A percentile compares a stretch with the other conserved stretches of the same genome.
These are phyloP conservation scores for Drosophila mojavensis DNA, from an alignment of 1,140 invertebrate species.

Conservation along the genomic window DNA sequence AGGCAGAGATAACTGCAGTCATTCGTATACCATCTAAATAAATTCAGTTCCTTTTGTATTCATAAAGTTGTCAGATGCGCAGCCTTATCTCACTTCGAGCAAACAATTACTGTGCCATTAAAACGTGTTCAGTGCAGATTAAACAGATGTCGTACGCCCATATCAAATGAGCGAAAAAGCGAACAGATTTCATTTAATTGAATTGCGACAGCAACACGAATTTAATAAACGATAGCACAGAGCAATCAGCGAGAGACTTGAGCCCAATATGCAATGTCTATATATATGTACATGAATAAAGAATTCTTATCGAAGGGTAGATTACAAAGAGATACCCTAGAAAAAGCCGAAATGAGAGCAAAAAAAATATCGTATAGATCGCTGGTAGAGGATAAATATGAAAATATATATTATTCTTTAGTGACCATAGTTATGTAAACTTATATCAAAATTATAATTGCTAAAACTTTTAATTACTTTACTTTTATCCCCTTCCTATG, in stretches of 20 bases:
- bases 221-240: conserved; percentile 63
- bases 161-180: conserved; percentile 20
- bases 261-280: conserved; percentile 8
- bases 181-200: conserved; percentile 65
- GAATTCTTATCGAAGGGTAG: too few species aligned
- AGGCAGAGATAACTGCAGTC: conserved; percentile 1
- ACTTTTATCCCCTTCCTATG: too few species aligned
- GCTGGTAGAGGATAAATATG: too few species aligned
- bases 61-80: conserved; percentile 58
- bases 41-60: conserved; percentile 12
- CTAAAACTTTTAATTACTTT: too few species aligned
- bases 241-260: neutral
- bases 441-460: too few species aligned
- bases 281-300: too few species aligned
- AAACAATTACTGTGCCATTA: conserved; percentile 77
- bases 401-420: too few species aligned
- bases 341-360: neutral
- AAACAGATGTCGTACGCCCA: conserved; percentile 31
- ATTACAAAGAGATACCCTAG: neutral
- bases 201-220: conserved; percentile 51
- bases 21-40: conserved; percentile 24
- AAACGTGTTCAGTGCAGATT: conserved; percentile 73
- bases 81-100: conserved; percentile 59
- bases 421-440: too few species aligned
- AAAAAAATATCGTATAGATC: too few species aligned